Percentiles rank a stretch among this genome's conserved stretches.
Evolutionary conservation across 2,797 vertebrate species (phyloP).

Genomic region (Myioborus miniatus): DNA sequence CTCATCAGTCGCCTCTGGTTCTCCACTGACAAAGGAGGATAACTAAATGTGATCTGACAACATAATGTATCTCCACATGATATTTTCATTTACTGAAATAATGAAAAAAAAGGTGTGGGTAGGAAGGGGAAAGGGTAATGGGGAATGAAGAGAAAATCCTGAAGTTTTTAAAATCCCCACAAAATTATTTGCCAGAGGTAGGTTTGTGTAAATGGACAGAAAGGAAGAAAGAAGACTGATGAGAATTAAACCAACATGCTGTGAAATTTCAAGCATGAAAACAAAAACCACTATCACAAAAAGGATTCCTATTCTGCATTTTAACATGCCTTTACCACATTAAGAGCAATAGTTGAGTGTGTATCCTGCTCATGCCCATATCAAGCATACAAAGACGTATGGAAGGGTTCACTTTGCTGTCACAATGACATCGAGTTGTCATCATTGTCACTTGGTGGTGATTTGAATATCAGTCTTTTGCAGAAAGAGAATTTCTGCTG

Average conservation of each 20-base stretch:
- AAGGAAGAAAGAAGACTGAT: neutral
- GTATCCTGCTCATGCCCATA: neutral
- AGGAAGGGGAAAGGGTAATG: neutral
- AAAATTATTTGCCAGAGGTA: neutral
- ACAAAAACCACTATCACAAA: neutral
- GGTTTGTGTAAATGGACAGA: neutral
- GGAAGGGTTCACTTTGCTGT: neutral
- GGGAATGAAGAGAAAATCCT: neutral
- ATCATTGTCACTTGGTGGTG: neutral
- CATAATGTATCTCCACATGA: neutral
- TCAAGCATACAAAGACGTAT: neutral
- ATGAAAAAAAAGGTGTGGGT: neutral
- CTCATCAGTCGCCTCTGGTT: neutral
- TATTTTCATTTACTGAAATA: neutral
- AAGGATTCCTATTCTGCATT: neutral
- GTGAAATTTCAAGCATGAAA: neutral
- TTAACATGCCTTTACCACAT: neutral
- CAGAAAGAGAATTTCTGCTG: neutral
- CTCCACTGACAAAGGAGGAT: neutral
- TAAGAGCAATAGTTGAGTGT: neutral
- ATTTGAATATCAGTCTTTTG: neutral
- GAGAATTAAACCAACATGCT: neutral
- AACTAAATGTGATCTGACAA: neutral
- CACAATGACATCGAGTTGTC: neutral
- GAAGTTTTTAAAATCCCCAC: neutral